These are phyloP conservation scores for Catalaphyllia jardinei DNA, from an alignment of 64 coral and sea anemone species.

Conservation along the genomic window DNA sequence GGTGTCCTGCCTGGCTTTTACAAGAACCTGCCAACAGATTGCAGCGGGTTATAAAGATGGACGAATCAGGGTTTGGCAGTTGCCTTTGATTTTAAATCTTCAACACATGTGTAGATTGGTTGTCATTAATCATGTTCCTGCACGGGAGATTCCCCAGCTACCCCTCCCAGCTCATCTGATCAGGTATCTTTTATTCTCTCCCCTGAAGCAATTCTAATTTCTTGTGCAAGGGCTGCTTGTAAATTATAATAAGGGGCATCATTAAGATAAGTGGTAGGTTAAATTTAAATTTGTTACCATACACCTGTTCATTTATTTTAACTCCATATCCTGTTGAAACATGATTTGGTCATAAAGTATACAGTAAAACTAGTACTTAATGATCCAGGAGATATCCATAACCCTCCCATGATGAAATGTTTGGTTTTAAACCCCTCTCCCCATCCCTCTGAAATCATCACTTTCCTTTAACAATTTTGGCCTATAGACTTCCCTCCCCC, in stretches of 20 bases:
- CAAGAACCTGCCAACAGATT: slow-evolving; percentile 88
- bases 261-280: too few species aligned
- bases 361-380: too few species aligned
- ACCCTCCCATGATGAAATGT: too few species aligned
- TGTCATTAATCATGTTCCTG: slow-evolving; percentile 82
- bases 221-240: background rate
- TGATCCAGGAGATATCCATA: too few species aligned
- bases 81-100: slow-evolving; percentile 79
- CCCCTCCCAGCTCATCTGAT: slow-evolving; percentile 85
- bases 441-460: too few species aligned
- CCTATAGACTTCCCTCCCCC: too few species aligned
- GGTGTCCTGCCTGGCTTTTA: slow-evolving; percentile 91
- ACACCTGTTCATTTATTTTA: too few species aligned
- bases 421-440: too few species aligned
- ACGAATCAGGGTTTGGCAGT: slow-evolving; percentile 80
- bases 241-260: background rate
- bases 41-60: slow-evolving; percentile 95
- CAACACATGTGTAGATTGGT: slow-evolving; percentile 91
- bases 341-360: too few species aligned
- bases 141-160: slow-evolving; percentile 76
- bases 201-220: slow-evolving; percentile 79
- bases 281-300: too few species aligned
- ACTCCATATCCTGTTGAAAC: too few species aligned
- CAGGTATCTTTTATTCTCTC: slow-evolving; percentile 88
- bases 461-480: too few species aligned